Evolutionary conservation across 2,113 vertebrate genomes (phyloP).

Genomic region (Larimichthys polyactis): DNA sequence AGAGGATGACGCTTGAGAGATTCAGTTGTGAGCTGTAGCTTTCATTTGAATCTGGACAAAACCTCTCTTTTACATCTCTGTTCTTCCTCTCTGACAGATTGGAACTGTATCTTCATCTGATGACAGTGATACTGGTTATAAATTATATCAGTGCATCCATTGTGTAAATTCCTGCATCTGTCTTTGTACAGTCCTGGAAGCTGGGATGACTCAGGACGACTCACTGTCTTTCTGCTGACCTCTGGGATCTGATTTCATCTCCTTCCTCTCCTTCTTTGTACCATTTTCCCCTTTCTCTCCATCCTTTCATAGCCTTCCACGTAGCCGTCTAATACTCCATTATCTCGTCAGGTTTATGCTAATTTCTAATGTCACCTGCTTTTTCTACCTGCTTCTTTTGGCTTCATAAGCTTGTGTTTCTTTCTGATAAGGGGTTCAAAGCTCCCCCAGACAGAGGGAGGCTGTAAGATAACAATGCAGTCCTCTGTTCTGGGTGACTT

Average conservation of each 20-base stretch:
- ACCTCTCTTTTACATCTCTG: background rate
- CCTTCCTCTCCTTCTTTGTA: background rate
- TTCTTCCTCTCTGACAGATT: background rate
- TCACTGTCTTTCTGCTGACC: slow-evolving; percentile 71
- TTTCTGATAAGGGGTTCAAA: slow-evolving; percentile 34
- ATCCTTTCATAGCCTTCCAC: slow-evolving; percentile 31
- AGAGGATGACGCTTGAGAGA: background rate
- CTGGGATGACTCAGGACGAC: slow-evolving; percentile 69
- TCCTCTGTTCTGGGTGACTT: slow-evolving; percentile 59
- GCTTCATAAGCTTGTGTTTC: background rate
- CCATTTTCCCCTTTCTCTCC: background rate
- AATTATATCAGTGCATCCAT: slow-evolving; percentile 44
- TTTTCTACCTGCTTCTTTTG: background rate
- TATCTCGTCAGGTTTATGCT: background rate
- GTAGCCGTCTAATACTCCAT: background rate
- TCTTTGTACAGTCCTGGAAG: slow-evolving; percentile 40
- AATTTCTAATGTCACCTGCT: slow-evolving; percentile 29
- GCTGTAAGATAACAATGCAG: slow-evolving; percentile 56
- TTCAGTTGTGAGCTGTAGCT: background rate
- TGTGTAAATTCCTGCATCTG: slow-evolving; percentile 16
- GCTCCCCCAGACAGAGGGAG: slow-evolving; percentile 25
- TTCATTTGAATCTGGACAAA: slow-evolving; percentile 5
- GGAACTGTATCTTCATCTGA: slow-evolving; percentile 7
- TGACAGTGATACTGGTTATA: background rate
- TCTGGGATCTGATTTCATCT: slow-evolving; percentile 48